Conservation (phyloP, 2,797 vertebrate genomes). For the Lagocephalus sceleratus region DNA sequence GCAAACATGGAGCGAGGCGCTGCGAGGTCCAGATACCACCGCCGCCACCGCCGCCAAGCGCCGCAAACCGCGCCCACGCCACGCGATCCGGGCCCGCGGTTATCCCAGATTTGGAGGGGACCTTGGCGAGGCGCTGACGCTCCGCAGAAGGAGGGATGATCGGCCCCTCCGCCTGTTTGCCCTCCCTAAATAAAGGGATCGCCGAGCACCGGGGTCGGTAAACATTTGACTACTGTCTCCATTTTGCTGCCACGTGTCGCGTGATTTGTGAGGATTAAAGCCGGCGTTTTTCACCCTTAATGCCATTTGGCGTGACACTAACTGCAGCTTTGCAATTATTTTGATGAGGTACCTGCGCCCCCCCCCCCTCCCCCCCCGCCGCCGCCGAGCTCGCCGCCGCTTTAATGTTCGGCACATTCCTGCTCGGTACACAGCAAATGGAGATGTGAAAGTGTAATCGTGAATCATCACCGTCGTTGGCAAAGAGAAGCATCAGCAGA, state of each 20-base stretch:
- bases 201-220: constrained; percentile 19
- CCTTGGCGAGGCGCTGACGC: constrained; percentile 30
- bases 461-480: constrained; percentile 5
- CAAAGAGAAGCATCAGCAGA: constrained; percentile 8
- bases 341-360: constrained; percentile 15
- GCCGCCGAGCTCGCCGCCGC: constrained; percentile 3
- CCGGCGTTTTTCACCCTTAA: neutral
- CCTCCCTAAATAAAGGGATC: constrained; percentile 27
- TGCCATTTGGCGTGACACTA: neutral
- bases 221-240: constrained; percentile 42
- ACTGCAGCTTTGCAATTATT: constrained; percentile 14
- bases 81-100: no score
- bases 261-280: constrained; percentile 19
- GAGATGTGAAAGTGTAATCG: constrained; percentile 10
- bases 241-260: constrained; percentile 36
- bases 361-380: neutral
- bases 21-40: neutral
- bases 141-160: constrained; percentile 31
- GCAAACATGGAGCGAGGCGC: constrained; percentile 12
- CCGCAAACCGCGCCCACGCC: no score
- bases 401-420: constrained; percentile 6
- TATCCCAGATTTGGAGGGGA: neutral
- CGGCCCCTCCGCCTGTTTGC: constrained; percentile 24
- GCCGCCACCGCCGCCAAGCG: constrained; percentile 16
- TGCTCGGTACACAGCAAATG: neutral